These are phyloP conservation scores for Drosophila nikananu DNA, from an alignment of 1,140 invertebrate species.

Conservation along the genomic window DNA sequence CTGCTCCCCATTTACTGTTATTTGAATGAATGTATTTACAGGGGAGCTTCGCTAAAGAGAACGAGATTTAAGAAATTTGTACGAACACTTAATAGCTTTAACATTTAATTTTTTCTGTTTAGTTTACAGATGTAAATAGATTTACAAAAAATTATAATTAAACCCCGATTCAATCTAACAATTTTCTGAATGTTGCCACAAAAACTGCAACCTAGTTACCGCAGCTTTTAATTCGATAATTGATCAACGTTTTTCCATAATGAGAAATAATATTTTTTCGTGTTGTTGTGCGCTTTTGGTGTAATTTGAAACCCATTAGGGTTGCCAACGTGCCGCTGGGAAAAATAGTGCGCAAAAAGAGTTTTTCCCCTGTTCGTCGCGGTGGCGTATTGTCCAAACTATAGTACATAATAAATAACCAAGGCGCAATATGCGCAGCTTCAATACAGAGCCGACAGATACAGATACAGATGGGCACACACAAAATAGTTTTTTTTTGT, in stretches of 20 bases:
- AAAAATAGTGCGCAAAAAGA: slow-evolving; percentile 57
- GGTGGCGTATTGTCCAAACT: slow-evolving; percentile 34
- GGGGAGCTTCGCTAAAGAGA: slow-evolving; percentile 7
- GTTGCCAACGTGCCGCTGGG: slow-evolving; percentile 23
- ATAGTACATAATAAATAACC: slow-evolving; percentile 78
- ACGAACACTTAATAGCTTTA: background rate
- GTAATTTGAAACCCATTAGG: slow-evolving; percentile 53
- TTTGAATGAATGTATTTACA: slow-evolving; percentile 31
- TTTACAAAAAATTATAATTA: background rate
- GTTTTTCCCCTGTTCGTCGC: slow-evolving; percentile 23
- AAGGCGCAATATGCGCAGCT: slow-evolving; percentile 81
- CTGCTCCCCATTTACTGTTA: slow-evolving; percentile 51
- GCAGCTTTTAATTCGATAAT: slow-evolving; percentile 42
- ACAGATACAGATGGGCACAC: slow-evolving; percentile 41
- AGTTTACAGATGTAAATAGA: background rate
- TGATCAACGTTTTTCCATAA: slow-evolving; percentile 29
- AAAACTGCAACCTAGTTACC: slow-evolving; percentile 15
- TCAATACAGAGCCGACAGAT: slow-evolving; percentile 68
- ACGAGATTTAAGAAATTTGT: background rate
- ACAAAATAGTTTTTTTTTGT: slow-evolving; percentile 51
- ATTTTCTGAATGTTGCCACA: background rate
- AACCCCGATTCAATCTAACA: background rate
- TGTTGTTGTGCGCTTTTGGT: slow-evolving; percentile 7
- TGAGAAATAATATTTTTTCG: slow-evolving; percentile 22
- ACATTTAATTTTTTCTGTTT: background rate